Evolutionary conservation across 2,113 vertebrate genomes (phyloP).

Genomic region (Ia io): DNA sequence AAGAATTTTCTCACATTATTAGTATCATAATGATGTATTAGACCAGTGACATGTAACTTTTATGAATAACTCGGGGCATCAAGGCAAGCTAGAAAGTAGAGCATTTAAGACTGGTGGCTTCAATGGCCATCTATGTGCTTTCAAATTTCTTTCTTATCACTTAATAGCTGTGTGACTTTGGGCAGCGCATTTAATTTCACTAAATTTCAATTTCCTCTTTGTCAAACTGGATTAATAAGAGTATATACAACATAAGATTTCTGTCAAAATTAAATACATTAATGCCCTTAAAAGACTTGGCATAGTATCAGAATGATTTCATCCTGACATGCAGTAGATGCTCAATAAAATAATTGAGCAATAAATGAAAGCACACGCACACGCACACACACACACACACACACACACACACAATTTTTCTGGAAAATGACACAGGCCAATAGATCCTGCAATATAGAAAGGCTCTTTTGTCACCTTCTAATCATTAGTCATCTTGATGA

Average conservation of each 20-base stretch:
- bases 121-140: not conserved
- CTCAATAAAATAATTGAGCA: not conserved
- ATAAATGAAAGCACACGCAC: not conserved
- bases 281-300: not conserved
- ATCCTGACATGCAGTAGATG: not conserved
- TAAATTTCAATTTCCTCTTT: not conserved
- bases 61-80: not conserved
- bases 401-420: not conserved
- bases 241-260: not conserved
- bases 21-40: not conserved
- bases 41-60: not conserved
- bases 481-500: not conserved
- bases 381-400: not conserved
- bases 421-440: not conserved
- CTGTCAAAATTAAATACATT: slow-evolving; percentile 16
- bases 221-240: not conserved
- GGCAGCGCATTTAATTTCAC: not conserved
- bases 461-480: not conserved
- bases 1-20: not conserved
- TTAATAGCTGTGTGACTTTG: not conserved
- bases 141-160: not conserved
- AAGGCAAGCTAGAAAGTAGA: not conserved
- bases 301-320: not conserved
- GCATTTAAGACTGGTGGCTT: not conserved
- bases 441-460: not conserved